phyloP scores from a whole-genome alignment of 2,888 invertebrate genomes.

The Sthenelais limicola region DNA sequence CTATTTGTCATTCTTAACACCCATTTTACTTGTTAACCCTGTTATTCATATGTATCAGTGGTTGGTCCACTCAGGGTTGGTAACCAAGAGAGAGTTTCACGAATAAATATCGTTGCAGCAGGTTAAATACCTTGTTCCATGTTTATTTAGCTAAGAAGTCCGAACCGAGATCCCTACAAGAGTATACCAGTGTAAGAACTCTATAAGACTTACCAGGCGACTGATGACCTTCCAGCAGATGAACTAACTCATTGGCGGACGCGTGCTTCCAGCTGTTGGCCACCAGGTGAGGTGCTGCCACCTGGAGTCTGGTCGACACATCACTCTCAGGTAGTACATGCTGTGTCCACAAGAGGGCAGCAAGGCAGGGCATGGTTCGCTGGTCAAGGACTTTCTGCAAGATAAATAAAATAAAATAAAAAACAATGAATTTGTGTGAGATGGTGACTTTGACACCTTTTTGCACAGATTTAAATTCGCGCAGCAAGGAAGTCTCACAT shows the following conservation, averaged over 20 bases:
- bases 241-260: neutral
- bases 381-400: neutral
- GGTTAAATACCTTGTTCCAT: no score
- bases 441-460: no score
- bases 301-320: slow-evolving; percentile 14
- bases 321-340: neutral
- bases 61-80: no score
- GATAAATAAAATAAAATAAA: neutral
- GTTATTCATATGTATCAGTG: no score
- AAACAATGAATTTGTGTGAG: no score
- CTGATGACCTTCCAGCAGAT: neutral
- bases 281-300: slow-evolving; percentile 17
- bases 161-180: neutral
- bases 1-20: no score
- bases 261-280: neutral
- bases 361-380: neutral
- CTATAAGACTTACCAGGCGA: slow-evolving; percentile 1
- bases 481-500: no score
- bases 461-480: no score
- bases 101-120: no score
- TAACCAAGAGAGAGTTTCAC: no score
- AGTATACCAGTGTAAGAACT: neutral
- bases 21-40: no score
- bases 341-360: slow-evolving; percentile 6
- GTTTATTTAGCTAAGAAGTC: no score